Percentiles rank a stretch among this genome's conserved stretches.
Conservation (phyloP, 2,888 invertebrate species). For the Phymatocera aterrima region DNA sequence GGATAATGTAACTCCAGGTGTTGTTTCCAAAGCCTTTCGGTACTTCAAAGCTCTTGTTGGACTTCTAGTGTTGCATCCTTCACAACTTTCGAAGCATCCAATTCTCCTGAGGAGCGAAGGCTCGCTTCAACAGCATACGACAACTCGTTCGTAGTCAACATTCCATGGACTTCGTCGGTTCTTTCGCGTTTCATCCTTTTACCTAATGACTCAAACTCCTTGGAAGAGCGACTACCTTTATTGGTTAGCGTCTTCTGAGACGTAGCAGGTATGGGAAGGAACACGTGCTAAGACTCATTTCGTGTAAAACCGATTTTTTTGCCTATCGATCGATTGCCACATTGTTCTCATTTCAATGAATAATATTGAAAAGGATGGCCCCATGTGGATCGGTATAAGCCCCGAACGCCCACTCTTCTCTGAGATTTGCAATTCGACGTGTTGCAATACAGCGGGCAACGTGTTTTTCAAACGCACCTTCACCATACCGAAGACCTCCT, state of each 20-base stretch:
- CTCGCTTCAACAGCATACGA: slow-evolving; percentile 52
- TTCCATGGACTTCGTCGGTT: slow-evolving; percentile 50
- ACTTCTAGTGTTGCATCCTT: slow-evolving; percentile 50
- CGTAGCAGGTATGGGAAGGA: too few species aligned
- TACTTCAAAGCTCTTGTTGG: slow-evolving; percentile 49
- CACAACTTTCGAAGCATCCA: slow-evolving; percentile 51
- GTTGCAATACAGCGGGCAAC: slow-evolving; percentile 1
- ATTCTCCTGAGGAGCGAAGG: slow-evolving; percentile 51
- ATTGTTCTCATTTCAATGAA: slow-evolving; percentile 38
- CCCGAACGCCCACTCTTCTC: slow-evolving; percentile 43
- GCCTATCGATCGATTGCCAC: slow-evolving; percentile 42
- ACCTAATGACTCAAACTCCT: slow-evolving; percentile 46
- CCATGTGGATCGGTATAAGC: slow-evolving; percentile 33
- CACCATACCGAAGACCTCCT: slow-evolving; percentile 36
- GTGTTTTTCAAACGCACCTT: slow-evolving; percentile 11
- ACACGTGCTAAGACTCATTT: slow-evolving; percentile 7
- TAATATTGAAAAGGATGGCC: slow-evolving; percentile 7
- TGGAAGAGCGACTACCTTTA: slow-evolving; percentile 51
- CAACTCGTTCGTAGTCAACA: slow-evolving; percentile 47
- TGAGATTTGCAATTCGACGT: slow-evolving; percentile 26
- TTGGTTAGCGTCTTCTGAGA: too few species aligned
- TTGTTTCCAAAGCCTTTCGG: slow-evolving; percentile 46
- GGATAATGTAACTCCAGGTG: slow-evolving; percentile 37
- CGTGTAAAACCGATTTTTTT: neutral
- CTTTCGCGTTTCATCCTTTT: slow-evolving; percentile 50